These are phyloP conservation scores for Ibidorhyncha struthersii DNA, from an alignment of 2,113 vertebrate species.

Conservation along the genomic window DNA sequence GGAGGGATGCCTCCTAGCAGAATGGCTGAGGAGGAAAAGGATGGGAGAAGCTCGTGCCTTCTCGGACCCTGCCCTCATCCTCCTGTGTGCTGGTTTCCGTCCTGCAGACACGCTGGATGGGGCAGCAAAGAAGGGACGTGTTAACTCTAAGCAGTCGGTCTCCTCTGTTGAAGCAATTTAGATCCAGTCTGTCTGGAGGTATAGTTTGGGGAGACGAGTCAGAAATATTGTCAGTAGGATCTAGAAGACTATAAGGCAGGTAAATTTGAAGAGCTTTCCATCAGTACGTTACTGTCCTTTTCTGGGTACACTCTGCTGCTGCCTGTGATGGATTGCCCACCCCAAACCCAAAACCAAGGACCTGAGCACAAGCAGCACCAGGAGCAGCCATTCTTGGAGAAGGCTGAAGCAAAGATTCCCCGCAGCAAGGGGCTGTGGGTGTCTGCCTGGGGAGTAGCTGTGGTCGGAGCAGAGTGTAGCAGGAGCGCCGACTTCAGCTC, in stretches of 20 bases:
- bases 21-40: neutral
- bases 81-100: neutral
- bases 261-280: neutral
- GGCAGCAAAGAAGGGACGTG: neutral
- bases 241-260: neutral
- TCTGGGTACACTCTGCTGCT: neutral
- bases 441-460: neutral
- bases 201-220: neutral
- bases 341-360: neutral
- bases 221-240: neutral
- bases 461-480: accelerated
- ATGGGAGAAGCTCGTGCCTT: neutral
- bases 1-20: neutral
- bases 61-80: neutral
- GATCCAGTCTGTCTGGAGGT: neutral
- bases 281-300: neutral
- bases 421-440: accelerated
- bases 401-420: neutral
- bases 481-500: neutral
- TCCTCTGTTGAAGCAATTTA: neutral
- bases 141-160: neutral
- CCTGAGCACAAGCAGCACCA: accelerated
- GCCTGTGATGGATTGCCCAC: neutral
- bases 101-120: neutral
- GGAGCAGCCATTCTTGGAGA: neutral